These are phyloP conservation scores for Pangasianodon hypophthalmus DNA, from an alignment of 2,113 vertebrate species.

Conservation along the genomic window DNA sequence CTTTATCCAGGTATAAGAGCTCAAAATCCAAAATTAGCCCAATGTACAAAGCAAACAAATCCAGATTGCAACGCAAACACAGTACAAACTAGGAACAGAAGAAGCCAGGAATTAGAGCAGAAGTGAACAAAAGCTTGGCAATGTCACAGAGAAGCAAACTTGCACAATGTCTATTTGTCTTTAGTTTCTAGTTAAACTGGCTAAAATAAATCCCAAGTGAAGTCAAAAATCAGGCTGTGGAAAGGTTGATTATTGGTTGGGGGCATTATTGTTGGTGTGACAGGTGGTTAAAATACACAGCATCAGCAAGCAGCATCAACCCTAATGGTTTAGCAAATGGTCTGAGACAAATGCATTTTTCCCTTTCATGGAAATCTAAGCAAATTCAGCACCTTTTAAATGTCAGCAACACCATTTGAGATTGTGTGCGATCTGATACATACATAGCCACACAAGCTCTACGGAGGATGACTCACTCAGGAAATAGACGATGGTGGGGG, in stretches of 20 bases:
- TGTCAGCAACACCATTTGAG: slow-evolving; percentile 25
- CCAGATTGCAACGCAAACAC: background rate
- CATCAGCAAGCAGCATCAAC: background rate
- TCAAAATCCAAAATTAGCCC: background rate
- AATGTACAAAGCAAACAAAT: slow-evolving; percentile 3
- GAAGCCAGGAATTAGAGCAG: background rate
- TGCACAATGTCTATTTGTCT: background rate
- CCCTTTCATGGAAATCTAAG: slow-evolving; percentile 12
- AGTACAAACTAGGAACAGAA: background rate
- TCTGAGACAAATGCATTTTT: slow-evolving; percentile 2
- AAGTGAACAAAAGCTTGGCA: background rate
- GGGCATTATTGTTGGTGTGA: background rate
- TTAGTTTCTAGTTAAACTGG: background rate
- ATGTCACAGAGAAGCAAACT: background rate
- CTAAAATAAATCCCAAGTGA: background rate
- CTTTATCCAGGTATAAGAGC: background rate
- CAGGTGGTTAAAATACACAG: slow-evolving; percentile 23
- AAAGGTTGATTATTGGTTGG: background rate
- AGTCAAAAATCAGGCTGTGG: background rate
- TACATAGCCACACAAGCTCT: background rate
- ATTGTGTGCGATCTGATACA: background rate
- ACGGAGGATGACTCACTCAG: background rate
- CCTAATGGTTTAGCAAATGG: slow-evolving; percentile 20
- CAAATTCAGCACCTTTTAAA: slow-evolving; percentile 29
- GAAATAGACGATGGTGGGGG: background rate